phyloP scores from a whole-genome alignment of 2,797 vertebrate species.

The Gymnothorax reevesii region DNA sequence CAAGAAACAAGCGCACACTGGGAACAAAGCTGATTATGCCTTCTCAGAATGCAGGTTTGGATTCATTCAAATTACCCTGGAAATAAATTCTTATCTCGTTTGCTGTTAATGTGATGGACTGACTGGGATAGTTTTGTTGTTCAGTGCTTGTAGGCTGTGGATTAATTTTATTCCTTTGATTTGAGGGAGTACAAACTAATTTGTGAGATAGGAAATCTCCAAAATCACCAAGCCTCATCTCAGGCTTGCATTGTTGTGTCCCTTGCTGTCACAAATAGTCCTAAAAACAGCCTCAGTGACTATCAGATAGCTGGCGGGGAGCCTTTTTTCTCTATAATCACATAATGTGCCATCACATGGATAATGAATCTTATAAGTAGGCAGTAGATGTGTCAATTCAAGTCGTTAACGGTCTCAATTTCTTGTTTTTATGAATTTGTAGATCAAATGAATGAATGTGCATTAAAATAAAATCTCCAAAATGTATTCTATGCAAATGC shows the following conservation, averaged over 20 bases:
- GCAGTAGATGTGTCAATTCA: not conserved
- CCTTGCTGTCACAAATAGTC: not conserved
- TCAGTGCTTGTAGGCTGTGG: not conserved
- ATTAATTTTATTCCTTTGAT: not conserved
- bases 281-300: not conserved
- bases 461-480: not conserved
- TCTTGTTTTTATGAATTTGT: not conserved
- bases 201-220: conserved; percentile 5
- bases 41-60: not conserved
- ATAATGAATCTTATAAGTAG: not conserved
- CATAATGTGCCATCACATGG: not conserved
- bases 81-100: not conserved
- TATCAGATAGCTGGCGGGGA: not conserved
- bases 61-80: not conserved
- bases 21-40: not conserved
- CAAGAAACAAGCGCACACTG: not conserved
- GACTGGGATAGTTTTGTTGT: not conserved
- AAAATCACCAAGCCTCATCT: not conserved
- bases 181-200: not conserved
- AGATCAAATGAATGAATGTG: not conserved
- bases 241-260: not conserved
- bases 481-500: not conserved
- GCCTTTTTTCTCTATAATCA: not conserved
- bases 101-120: not conserved
- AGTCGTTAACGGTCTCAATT: not conserved